Evolutionary conservation across 2,113 vertebrate genomes (phyloP), one percentile per base, ranked within the genome.

Genomic region (Tragelaphus buxtoni): DNA sequence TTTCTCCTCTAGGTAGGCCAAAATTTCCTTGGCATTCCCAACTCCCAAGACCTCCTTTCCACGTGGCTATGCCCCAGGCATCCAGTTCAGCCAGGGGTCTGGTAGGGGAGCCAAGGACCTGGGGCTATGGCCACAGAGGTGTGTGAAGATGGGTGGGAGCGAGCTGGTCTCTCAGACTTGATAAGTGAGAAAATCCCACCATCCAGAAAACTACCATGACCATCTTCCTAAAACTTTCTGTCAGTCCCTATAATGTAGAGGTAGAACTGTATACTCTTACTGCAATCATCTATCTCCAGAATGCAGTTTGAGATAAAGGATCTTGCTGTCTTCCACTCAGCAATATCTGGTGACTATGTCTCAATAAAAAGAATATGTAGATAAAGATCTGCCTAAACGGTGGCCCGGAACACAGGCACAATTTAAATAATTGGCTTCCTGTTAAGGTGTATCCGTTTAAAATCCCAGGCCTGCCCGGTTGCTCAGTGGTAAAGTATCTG

Each of bases 201-300:
- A 9, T 39, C 58, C 35, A 30, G 14, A 47, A 74, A 61, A 39
- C 65, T 11, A 77, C 26, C 13, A 2, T 24, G 87, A 65, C 49
- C 26, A 22, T 26, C 72, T 65, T 49, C 17, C 20, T 81, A 32
- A 53, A 53, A 18, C 32, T 30, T 74, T 42, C 90, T 74, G 32
- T 87, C 35, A 2, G 32, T 10, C 26, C 2, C 0, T 55, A 28
- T 4, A 13, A 16, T 16, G 69, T 95, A 32, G 30, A 7, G 17
- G 55, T 14, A 7, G 28, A n/a, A n/a, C 39, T 10, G 7, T 13
- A n/a, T 13, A n/a, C 1, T 1, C 55, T 16, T 26, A 9, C 3
- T 6, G 10, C 30, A 26, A 16, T 51, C 32, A 32, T 10, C 47
- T 5, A 1, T 2, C 24, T 3, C 14, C 10, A 20, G 4, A 4